Evolutionary conservation across 2,888 invertebrate species (phyloP).

Genomic region (Aphidoletes aphidimyza): DNA sequence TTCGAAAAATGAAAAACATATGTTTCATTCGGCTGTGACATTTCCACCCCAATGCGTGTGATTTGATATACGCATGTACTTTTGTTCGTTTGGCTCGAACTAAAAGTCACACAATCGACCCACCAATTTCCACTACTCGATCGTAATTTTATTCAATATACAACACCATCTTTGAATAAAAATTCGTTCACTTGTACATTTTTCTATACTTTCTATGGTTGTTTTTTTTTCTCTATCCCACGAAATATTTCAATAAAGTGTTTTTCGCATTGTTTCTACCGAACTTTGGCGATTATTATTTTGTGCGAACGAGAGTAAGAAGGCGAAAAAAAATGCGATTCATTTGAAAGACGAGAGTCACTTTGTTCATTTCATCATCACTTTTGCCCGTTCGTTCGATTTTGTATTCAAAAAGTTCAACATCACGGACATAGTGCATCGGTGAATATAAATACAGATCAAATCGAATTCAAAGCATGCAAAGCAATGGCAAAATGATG

Average conservation of each 20-base stretch:
- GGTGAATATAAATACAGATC: slow-evolving; percentile 39
- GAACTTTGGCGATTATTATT: slow-evolving; percentile 13
- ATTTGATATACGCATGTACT: slow-evolving; percentile 40
- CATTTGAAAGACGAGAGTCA: no score
- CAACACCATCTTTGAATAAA: neutral
- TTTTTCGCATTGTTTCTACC: slow-evolving; percentile 39
- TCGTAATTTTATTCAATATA: slow-evolving; percentile 47
- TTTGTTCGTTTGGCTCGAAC: no score
- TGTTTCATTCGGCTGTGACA: slow-evolving; percentile 40
- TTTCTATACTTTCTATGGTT: no score
- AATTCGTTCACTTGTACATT: neutral
- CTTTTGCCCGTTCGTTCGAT: neutral
- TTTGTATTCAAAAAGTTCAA: slow-evolving; percentile 34
- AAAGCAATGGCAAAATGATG: slow-evolving; percentile 30
- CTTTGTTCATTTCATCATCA: neutral
- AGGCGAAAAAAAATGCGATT: neutral
- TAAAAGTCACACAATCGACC: neutral
- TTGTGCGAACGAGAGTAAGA: neutral
- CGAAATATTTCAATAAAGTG: slow-evolving; percentile 22
- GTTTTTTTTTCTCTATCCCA: no score
- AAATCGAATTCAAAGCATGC: neutral
- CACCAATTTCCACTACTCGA: neutral
- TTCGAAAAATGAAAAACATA: slow-evolving; percentile 51
- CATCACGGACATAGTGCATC: neutral
- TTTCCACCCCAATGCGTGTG: slow-evolving; percentile 48